Base-by-base conservation (phyloP, 2,113 vertebrate genomes). In the Microcebus ravelobensis region DNA sequence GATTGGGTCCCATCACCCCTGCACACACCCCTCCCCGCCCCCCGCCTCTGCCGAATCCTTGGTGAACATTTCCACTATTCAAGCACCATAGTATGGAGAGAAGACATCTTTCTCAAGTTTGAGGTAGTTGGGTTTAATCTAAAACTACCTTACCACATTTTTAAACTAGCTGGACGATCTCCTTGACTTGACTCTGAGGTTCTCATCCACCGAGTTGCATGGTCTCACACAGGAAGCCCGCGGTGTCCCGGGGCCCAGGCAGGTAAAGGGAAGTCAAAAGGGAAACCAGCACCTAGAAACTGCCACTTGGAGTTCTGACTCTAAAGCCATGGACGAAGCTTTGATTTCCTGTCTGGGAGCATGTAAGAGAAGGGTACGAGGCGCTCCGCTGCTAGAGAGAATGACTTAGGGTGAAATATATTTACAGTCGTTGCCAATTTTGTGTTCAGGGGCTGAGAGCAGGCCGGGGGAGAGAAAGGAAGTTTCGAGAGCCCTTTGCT, bases 381-480 rank as follows among this genome's bases (percentile, higher is more conserved):
- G 59, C 15, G 0, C 20, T 42, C 14, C 11, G 4, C 15, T 68
- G 23, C 71, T 87, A 57, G 84, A n/a, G 93, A 95, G 42, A 89
- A 83, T 79, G 92, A 94, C 63, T 90, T 80, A 50, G 63, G 67
- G 48, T 90, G 73, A 96, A 95, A 90, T 81, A 8, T 85, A 91
- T 94, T 90, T 65, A 52, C 2, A 27, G 63, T 55, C 42, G 29
- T 12, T 63, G 95, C 95, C 96, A 96, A 65, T 61, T 80, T 90
- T 65, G 71, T 21, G 45, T 23, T 57, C 13, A 9, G 25, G 73
- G 25, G 11, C 71, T 68, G 67, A 14, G 12, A 91, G 57, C 27
- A 67, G 52, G 36, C 48, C 0, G 81, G 5, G 45, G 63, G 63
- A 8, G 25, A 61, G 23, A 80, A 45, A 29, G 73, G 59, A 86